Evolutionary conservation across 1,140 invertebrate species (phyloP), one percentile per base, ranked within the genome.

Genomic region (Wiebesia pumilae): DNA sequence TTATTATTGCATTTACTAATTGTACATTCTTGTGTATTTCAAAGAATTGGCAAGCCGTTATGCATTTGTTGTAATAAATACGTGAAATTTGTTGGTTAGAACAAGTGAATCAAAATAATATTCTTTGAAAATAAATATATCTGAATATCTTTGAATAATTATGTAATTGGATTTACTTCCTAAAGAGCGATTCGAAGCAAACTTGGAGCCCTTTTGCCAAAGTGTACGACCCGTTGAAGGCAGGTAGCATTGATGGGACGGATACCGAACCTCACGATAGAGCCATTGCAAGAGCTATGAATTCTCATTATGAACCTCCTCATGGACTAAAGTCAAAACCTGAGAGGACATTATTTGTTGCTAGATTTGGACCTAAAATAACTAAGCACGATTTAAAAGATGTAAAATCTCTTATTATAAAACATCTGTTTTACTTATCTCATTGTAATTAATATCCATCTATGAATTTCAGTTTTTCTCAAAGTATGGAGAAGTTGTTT

Each of bases 221-320:
- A 19, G 83, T 93, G 88, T 91, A 96, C 87, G 95, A 96, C 91
- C 96, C 96, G 21, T 93, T 96, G 65, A 96, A 96, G 94, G 96
- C 96, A 88, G 97, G 97, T 16, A 97, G 97, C 89, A 97, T 98
- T 38, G 97, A 98, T 94, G 96, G 97, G 2, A 98, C 97, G 33
- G 97, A 98, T 91, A 95, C 94, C 10, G 95, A 96, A 81, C 96
- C 97, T 21, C 98, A 98, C 90, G 98, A 98, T 90, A 95, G 95
- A 90, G 97, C 95, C 51, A 95, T 98, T 69, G 91, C 96, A 47
- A 93, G 97, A 89, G 97, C 97, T 4, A 92, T 97, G 40, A 90
- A 95, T 87, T 94, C 96, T 1, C 95, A 95, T 84, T 98, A 98
- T 89, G 93, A 93, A 71, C 96, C 97, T 1, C 95, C 96, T 86